phyloP scores from a whole-genome alignment of 2,888 invertebrate genomes.

The Caenorhabditis sp. region DNA sequence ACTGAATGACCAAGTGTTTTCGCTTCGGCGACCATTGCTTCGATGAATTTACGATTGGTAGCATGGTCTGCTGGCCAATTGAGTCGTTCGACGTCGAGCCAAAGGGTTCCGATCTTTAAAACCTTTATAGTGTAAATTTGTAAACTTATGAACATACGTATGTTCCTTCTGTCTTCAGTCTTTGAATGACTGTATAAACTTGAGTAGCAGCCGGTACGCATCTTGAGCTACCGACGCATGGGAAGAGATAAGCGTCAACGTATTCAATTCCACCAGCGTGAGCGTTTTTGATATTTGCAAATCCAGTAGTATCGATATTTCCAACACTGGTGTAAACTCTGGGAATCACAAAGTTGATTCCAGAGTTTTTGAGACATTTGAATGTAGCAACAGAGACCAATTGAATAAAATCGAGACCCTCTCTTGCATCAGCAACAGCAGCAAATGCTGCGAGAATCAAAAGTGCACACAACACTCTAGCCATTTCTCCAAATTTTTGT shows the following conservation, averaged over 20 bases:
- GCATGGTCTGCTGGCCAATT: constrained; percentile 41
- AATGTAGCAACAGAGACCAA: neutral
- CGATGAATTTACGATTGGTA: constrained; percentile 43
- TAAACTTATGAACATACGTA: neutral
- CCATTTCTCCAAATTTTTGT: neutral
- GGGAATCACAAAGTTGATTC: constrained; percentile 38
- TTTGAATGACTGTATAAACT: constrained; percentile 23
- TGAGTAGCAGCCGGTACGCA: constrained; percentile 7
- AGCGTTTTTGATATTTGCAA: constrained; percentile 51
- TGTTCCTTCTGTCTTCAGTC: constrained; percentile 9
- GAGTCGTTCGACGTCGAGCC: constrained; percentile 44
- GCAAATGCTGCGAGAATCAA: neutral
- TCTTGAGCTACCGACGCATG: constrained; percentile 5
- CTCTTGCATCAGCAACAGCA: neutral
- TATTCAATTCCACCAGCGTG: constrained; percentile 18
- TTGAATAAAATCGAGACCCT: constrained; percentile 9
- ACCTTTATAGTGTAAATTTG: neutral
- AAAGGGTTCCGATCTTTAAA: constrained; percentile 8
- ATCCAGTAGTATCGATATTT: constrained; percentile 39
- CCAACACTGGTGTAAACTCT: constrained; percentile 41
- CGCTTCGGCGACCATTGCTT: constrained; percentile 32
- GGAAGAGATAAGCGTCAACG: constrained; percentile 9
- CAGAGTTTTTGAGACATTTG: constrained; percentile 1
- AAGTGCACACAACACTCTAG: neutral
- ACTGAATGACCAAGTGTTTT: constrained; percentile 12